Conservation (phyloP, 2,888 invertebrate species). For the Pasiphila rectangulata region DNA sequence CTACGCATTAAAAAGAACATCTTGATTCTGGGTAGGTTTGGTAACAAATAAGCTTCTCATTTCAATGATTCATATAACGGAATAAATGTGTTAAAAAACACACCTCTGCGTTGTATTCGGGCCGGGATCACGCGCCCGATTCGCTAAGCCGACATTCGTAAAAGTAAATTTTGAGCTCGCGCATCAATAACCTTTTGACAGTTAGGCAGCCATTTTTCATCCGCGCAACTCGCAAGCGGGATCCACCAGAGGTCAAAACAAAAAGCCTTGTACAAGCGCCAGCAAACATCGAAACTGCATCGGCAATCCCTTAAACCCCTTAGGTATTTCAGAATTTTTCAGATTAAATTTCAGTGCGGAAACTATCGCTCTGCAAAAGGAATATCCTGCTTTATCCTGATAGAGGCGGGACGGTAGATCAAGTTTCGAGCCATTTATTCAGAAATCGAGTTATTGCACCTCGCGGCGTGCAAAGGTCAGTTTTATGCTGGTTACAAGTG, state of each 20-base stretch:
- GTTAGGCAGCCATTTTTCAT: constrained; percentile 74
- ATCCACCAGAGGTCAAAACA: constrained; percentile 59
- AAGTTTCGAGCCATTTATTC: constrained; percentile 77
- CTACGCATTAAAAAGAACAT: too few relatives aligned
- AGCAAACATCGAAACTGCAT: constrained; percentile 55
- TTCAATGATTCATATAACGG: constrained; percentile 29
- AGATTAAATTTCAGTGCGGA: constrained; percentile 50
- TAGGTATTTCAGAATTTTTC: constrained; percentile 53
- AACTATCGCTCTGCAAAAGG: constrained; percentile 62
- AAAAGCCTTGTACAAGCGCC: constrained; percentile 56
- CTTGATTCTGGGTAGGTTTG: constrained; percentile 14
- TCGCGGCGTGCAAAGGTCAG: constrained; percentile 70
- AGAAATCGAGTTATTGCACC: constrained; percentile 78
- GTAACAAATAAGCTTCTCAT: constrained; percentile 4
- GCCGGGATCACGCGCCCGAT: constrained; percentile 30
- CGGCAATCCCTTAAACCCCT: constrained; percentile 53
- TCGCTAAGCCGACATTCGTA: constrained; percentile 62
- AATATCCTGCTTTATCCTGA: constrained; percentile 53
- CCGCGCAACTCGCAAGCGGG: constrained; percentile 59
- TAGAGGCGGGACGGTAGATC: constrained; percentile 60
- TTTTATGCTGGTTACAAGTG: constrained; percentile 67
- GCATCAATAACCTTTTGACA: constrained; percentile 77
- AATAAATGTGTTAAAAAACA: constrained; percentile 30
- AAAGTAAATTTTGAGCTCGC: constrained; percentile 64
- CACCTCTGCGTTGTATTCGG: constrained; percentile 17